These are phyloP conservation scores for Eurystomus gularis DNA, from an alignment of 2,113 vertebrate species.

Conservation along the genomic window DNA sequence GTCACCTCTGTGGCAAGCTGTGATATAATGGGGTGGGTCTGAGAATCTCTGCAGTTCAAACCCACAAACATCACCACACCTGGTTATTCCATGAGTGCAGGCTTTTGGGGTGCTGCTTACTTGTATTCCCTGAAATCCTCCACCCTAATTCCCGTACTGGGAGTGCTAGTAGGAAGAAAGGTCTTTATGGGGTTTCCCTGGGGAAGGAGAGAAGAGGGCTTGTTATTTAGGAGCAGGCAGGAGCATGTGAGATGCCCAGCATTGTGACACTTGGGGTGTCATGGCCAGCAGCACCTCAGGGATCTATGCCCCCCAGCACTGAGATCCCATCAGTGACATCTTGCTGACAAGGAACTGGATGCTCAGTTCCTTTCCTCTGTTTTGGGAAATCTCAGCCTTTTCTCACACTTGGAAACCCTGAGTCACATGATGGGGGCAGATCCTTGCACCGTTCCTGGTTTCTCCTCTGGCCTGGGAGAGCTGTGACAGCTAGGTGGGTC, in stretches of 20 bases:
- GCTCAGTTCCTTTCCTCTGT: background rate
- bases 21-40: conserved; percentile 21
- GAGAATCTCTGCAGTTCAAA: background rate
- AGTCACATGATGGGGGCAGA: background rate
- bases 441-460: background rate
- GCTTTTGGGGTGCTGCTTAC: background rate
- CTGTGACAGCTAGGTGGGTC: background rate
- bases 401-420: background rate
- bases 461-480: background rate
- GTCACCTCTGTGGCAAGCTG: background rate
- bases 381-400: background rate
- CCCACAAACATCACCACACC: background rate
- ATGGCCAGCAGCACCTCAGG: background rate
- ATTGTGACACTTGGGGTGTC: background rate
- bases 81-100: background rate
- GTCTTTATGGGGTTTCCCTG: background rate
- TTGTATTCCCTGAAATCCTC: fast-evolving
- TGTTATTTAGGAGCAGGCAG: background rate
- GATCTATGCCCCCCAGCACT: background rate
- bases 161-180: background rate
- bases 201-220: background rate
- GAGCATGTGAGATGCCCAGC: background rate
- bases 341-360: fast-evolving
- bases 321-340: background rate
- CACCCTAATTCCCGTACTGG: background rate